A percentile compares a stretch with the other conserved stretches of the same genome.
Conservation (phyloP, 2,113 vertebrate genomes). For the Seriola aureovittata region DNA sequence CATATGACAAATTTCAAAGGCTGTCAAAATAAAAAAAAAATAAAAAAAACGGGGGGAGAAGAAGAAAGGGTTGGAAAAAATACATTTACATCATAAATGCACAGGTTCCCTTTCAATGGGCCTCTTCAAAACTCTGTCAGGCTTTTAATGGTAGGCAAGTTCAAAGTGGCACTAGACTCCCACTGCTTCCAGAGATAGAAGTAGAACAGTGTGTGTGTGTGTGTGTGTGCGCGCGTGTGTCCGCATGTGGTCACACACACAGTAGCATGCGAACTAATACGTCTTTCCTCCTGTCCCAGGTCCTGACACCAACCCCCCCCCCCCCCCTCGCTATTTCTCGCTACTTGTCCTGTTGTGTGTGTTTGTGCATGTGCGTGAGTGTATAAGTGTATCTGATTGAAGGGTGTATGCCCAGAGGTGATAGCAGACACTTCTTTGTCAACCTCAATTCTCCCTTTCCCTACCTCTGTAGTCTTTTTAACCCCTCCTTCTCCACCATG, state of each 20-base stretch:
- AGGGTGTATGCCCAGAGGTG: conserved; percentile 29
- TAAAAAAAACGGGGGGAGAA: conserved; percentile 80
- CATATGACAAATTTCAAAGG: conserved; percentile 98
- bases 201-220: conserved; percentile 81
- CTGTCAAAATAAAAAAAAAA: conserved; percentile 87
- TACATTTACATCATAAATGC: conserved; percentile 98
- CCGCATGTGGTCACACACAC: conserved; percentile 34
- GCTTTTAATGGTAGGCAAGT: conserved; percentile 94
- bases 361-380: conserved; percentile 25
- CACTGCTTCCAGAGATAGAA: conserved; percentile 89
- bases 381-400: conserved; percentile 30
- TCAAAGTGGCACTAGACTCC: conserved; percentile 94
- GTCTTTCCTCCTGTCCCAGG: conserved; percentile 53
- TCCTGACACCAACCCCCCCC: conserved; percentile 35
- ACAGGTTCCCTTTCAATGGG: conserved; percentile 90
- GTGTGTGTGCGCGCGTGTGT: conserved; percentile 67
- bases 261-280: conserved; percentile 51
- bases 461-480: conserved; percentile 18
- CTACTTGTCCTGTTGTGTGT: conserved; percentile 30
- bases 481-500: not conserved
- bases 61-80: conserved; percentile 81
- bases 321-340: not conserved
- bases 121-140: conserved; percentile 93
- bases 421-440: conserved; percentile 37
- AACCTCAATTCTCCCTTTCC: conserved; percentile 25